Base-by-base conservation (phyloP, 2,888 invertebrate species). In the Drosophila kambysellisi region DNA sequence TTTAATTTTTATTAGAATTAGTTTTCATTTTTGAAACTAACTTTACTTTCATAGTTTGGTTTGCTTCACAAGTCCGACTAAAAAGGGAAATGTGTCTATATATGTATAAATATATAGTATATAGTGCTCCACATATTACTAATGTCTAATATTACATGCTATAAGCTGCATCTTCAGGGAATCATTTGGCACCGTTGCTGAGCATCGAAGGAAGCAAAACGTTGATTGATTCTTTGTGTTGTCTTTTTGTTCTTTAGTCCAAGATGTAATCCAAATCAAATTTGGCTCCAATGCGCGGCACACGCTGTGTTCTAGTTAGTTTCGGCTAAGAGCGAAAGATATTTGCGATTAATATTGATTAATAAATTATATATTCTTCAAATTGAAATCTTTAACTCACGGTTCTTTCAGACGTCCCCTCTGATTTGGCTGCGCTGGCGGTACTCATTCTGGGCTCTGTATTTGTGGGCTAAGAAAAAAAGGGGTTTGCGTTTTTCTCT, bases 251-350 rank as follows among this genome's bases (percentile, higher is more conserved):
- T 35, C 20, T 52, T 69, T 70, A 85, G n/a, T 81, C 70, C 48
- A 76, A 52, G 2, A 79, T 74, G 32, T 88, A 80, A 4, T 90
- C 89, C 62, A 83, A 70, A 70, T 91, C 91, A 58, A 91, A 91
- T 74, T 83, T 91, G 54, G 91, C 91, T 6, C 88, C 90, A 43
- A 91, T 91, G 35, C 91, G 90, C 2, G 91, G 91, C 25, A 81
- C 59, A 3, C 91, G 89, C 52, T 76, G 83, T 25, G 82, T 90
- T 11, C 82, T 70, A 15, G 53, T 54, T 4, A 71, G 39, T 59
- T 65, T 68, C 32, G 64, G 72, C 78, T 75, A 29, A 3, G 30
- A 33, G 15, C 25, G 20, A n/a, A 29, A 7, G 7, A 37, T 3
- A 25, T 25, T 25, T 25, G 25, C 25, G 25, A 25, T 25, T 25